Percentiles rank a stretch among this genome's conserved stretches.
Conservation (phyloP, 2,113 vertebrate genomes). For the Xenopus laevis region DNA sequence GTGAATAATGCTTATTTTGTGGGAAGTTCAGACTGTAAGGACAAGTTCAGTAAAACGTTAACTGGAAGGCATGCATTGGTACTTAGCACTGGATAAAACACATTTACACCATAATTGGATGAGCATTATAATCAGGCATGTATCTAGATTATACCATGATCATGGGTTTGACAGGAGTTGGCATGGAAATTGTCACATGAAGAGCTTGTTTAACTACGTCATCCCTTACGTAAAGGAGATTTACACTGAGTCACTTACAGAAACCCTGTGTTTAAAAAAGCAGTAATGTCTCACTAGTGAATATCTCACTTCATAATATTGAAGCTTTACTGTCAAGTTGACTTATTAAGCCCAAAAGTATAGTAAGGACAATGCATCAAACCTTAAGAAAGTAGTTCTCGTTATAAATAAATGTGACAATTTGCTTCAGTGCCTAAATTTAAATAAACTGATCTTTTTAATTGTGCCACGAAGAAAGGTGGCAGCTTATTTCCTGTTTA, state of each 20-base stretch:
- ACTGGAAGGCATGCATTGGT: not conserved
- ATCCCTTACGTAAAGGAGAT: not conserved
- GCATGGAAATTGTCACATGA: constrained; percentile 1
- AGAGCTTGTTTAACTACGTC: not conserved
- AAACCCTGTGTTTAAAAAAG: not conserved
- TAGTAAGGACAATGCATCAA: not conserved
- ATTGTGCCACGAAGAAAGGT: too few relatives aligned
- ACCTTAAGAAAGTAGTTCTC: too few relatives aligned
- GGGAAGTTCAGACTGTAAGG: not conserved
- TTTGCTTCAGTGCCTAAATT: too few relatives aligned
- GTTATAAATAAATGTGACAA: too few relatives aligned
- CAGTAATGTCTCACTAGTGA: not conserved
- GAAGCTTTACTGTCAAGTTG: not conserved
- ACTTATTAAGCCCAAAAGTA: not conserved
- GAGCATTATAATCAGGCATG: not conserved
- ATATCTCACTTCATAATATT: not conserved
- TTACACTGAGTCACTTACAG: not conserved
- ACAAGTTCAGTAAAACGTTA: not conserved
- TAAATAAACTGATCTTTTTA: too few relatives aligned
- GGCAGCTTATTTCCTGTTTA: too few relatives aligned
- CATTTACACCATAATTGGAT: not conserved
- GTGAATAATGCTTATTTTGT: not conserved
- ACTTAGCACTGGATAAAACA: not conserved
- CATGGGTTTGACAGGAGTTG: not conserved
- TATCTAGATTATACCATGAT: not conserved